These are phyloP conservation scores for Phenganax marumi DNA, from an alignment of 92 coral and sea anemone genomes.

Conservation along the genomic window DNA sequence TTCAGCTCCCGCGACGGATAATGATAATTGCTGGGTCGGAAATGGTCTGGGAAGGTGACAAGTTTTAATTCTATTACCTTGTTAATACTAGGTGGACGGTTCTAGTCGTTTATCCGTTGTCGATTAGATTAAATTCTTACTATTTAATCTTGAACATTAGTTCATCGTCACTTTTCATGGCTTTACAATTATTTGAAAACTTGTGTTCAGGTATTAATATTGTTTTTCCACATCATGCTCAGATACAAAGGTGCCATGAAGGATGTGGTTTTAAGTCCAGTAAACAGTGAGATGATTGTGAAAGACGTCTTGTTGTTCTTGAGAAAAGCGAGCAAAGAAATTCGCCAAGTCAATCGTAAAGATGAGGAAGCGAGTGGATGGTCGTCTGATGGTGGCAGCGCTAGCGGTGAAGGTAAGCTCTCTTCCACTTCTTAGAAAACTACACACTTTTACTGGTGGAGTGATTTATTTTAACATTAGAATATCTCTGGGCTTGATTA, in stretches of 20 bases:
- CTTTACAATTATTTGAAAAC: background rate
- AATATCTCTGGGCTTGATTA: too few species aligned
- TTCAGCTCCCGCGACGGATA: conserved; percentile 51
- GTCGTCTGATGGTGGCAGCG: conserved; percentile 43
- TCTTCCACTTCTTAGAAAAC: background rate
- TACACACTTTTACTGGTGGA: background rate
- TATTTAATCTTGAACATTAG: background rate
- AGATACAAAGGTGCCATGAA: background rate
- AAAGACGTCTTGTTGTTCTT: conserved; percentile 21
- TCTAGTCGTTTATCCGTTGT: too few species aligned
- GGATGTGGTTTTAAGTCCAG: background rate
- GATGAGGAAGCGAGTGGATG: background rate
- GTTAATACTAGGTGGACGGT: too few species aligned
- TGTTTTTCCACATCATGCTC: background rate
- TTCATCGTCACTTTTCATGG: background rate
- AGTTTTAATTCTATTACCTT: background rate
- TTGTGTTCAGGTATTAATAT: background rate
- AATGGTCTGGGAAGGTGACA: conserved; percentile 71
- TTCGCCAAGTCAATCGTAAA: background rate
- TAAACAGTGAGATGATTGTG: background rate
- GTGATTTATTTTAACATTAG: background rate
- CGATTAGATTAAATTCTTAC: too few species aligned
- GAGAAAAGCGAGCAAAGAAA: background rate
- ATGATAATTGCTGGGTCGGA: conserved; percentile 86
- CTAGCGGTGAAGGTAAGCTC: conserved; percentile 59